Conservation (phyloP, 2,113 vertebrate species). For the Oryzias javanicus region DNA sequence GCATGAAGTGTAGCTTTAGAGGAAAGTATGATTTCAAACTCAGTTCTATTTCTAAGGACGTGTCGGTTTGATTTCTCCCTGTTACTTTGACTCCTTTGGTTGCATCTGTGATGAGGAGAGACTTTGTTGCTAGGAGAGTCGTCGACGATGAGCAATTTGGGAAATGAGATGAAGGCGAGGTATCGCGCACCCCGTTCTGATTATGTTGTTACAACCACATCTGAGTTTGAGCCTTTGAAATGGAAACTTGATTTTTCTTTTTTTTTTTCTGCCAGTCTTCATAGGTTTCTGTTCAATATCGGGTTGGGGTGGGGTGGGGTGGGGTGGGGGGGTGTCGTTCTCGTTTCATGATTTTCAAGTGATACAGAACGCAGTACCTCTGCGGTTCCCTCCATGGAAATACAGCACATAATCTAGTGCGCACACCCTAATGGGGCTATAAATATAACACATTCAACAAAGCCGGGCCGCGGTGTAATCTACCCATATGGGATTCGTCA, state of each 20-base stretch:
- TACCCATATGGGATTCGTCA: conserved; percentile 60
- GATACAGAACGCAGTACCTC: conserved; percentile 55
- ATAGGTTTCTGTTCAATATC: conserved; percentile 45
- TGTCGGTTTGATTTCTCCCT: neutral
- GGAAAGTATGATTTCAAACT: no score
- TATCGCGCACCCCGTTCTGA: conserved; percentile 14
- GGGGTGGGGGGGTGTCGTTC: conserved; percentile 25
- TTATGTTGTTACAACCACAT: conserved; percentile 38
- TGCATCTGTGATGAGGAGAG: neutral
- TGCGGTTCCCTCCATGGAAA: conserved; percentile 37
- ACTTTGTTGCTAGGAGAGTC: neutral
- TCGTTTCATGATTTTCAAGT: conserved; percentile 66
- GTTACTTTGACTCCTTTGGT: neutral
- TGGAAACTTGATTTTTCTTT: conserved; percentile 47
- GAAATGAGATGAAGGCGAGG: neutral
- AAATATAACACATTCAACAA: conserved; percentile 58
- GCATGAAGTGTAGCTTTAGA: no score
- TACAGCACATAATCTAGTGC: conserved; percentile 52
- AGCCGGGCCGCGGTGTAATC: conserved; percentile 58
- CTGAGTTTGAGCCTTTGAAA: conserved; percentile 57
- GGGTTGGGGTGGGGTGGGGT: neutral
- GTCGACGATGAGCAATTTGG: neutral
- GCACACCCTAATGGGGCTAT: conserved; percentile 53
- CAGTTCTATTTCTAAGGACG: no score
- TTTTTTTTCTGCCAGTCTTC: conserved; percentile 42